Percentiles rank a stretch among this genome's conserved stretches.
These are phyloP conservation scores for Eucriotettix oculatus DNA, from an alignment of 2,888 invertebrate species.

Conservation along the genomic window DNA sequence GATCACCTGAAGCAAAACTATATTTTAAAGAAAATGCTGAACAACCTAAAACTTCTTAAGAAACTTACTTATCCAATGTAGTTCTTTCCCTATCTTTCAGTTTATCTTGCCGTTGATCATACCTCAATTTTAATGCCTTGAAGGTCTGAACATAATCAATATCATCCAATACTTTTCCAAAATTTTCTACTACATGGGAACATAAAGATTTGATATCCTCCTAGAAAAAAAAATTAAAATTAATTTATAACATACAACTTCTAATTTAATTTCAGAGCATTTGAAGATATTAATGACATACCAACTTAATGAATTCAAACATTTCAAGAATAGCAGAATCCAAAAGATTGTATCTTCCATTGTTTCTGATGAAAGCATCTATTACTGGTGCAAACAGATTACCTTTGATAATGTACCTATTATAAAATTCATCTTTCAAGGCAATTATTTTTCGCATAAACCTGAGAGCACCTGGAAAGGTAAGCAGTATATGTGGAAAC, in stretches of 20 bases:
- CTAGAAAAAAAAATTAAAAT: conserved; percentile 20
- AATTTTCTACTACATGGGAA: conserved; percentile 91
- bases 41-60: background rate
- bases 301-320: conserved; percentile 94
- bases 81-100: conserved; percentile 72
- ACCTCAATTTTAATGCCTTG: conserved; percentile 73
- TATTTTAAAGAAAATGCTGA: too few relatives aligned
- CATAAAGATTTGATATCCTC: conserved; percentile 82
- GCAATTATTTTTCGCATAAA: conserved; percentile 95
- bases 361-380: conserved; percentile 90
- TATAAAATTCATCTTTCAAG: conserved; percentile 96
- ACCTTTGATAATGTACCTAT: conserved; percentile 86
- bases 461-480: conserved; percentile 60
- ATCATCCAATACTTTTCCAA: conserved; percentile 83
- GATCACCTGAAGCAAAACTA: too few relatives aligned
- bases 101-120: conserved; percentile 85
- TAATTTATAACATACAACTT: background rate
- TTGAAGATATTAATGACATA: conserved; percentile 21
- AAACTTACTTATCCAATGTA: conserved; percentile 45
- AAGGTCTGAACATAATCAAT: conserved; percentile 98
- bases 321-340: conserved; percentile 98
- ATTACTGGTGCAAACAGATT: conserved; percentile 91
- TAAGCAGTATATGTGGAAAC: background rate
- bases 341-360: conserved; percentile 93
- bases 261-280: background rate